phyloP scores from a whole-genome alignment of 30 jellyfish, hydroid and myxozoan species.

The Mastigias papua region DNA sequence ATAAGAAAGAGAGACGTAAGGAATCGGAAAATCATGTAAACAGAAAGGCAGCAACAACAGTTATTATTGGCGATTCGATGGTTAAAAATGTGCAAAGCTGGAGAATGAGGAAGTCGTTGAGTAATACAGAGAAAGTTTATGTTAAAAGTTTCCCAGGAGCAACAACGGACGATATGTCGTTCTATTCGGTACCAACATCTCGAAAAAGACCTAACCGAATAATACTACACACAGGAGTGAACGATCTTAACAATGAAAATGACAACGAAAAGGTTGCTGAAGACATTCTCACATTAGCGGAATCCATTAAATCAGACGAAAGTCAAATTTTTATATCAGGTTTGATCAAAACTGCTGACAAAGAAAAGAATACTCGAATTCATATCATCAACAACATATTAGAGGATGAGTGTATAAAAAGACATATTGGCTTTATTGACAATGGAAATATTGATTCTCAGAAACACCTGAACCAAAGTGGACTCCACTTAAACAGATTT shows the following conservation, averaged over 20 bases:
- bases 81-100: background rate
- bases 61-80: background rate
- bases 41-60: background rate
- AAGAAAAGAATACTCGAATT: background rate
- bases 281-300: background rate
- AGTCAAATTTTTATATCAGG: background rate
- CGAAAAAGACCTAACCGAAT: slow-evolving; percentile 8
- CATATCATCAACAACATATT: background rate
- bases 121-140: background rate
- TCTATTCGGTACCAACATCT: background rate
- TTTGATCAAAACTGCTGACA: background rate
- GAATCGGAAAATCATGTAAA: background rate
- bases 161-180: slow-evolving; percentile 6
- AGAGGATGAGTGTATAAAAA: background rate
- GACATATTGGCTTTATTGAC: background rate
- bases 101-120: slow-evolving; percentile 13
- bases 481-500: background rate
- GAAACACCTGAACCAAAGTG: background rate
- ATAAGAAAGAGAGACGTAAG: background rate
- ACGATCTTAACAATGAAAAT: slow-evolving; percentile 13
- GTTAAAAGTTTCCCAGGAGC: slow-evolving; percentile 21
- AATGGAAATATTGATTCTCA: background rate
- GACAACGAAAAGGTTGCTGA: slow-evolving; percentile 2
- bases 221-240: slow-evolving; percentile 20
- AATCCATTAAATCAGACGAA: background rate